Base-by-base conservation (phyloP, 2,888 invertebrate genomes). In the Oeneis ivallda region DNA sequence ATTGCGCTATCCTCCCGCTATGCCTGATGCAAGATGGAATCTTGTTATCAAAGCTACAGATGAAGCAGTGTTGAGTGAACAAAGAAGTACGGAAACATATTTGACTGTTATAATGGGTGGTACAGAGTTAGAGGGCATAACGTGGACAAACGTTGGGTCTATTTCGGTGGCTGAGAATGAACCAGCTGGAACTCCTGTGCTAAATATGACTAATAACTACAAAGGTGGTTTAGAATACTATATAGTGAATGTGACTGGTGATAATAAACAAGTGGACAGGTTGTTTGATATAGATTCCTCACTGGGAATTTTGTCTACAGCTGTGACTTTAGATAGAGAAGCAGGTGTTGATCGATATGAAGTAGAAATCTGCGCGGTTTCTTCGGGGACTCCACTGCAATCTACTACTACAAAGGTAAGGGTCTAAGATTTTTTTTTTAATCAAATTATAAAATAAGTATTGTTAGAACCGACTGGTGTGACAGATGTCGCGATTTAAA, bases 211-310 rank as follows among this genome's bases (percentile, higher is more conserved):
- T 72, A 97, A 96, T 76, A 94, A 94, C 73, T 93, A 94, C 73
- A 93, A 93, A 76, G 92, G 88, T 64, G 93, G 93, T 63, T 93
- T 98, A 83, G 97, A 97, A 86, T 98, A 97, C 92, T 98, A 97
- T 89, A 96, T 98, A 85, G 97, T 97, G 77, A 96, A 96, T 91
- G 96, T 96, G 85, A 96, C 96, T 77, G 94, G 94, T 82, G 92
- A 89, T 72, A 95, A 95, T 70, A 93, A 92, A 74, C 96, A 96
- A 91, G 96, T 96, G 81, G 97, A 97, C 90, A 94, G 97, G 79
- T 93, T 97, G 77, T 99, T 99, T 85, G 97, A 97, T 81, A 96
- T 99, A 79, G 98, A 98, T 89, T 94, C 96, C 26, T 95, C 96
- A 74, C 92, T 96, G 79, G 98, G 98, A 56, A 96, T 97, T 77